Evolutionary conservation across 2,888 invertebrate species (phyloP), one percentile per base, ranked within the genome.

Genomic region (Drosophila hawaiiensis): DNA sequence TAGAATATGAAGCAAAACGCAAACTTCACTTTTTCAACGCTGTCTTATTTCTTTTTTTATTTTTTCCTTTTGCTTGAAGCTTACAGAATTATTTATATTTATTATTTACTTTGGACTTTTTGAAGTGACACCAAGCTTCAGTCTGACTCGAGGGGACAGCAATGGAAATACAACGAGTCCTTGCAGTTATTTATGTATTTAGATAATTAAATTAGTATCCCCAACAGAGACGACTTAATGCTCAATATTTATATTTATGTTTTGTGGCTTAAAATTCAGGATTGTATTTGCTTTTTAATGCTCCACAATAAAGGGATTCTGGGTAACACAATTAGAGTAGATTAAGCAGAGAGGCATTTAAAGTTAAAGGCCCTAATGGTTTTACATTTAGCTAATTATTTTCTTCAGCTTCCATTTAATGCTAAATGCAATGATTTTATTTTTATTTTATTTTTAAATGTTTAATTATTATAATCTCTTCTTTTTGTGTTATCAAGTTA

Each of bases 41-140:
- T 64, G 58, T 73, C 31, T 56, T 31, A 31, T 31, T 31, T 31
- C 2, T 31, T 31, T 22, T 56, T 67, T 69, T 7, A 0, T 0
- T 14, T 69, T 64, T 52, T 61, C 35, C 35, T 53, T 25, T 28
- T 52, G 25, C 35, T 61, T 41, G 37, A 63, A 54, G 60, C 56
- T 22, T 47, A 63, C 43, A 50, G 63, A 65, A 66, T 73, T 75
- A 87, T 87, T 76, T 71, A 55, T 73, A 88, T 81, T 87, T 83
- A 72, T 81, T 87, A 80, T 87, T 87, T 90, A 75, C 71, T 81
- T 78, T 68, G 78, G 72, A 65, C 69, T 58, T 70, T 73, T 69
- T 52, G 22, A 53, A 67, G 41, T 53, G 69, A 52, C 52, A 43
- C 1, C n/a, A 47, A 19, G 19, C 35, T 3, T 14, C 28, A 55